phyloP scores from a whole-genome alignment of 2,888 invertebrate genomes.

The Drosophila austrosaltans region DNA sequence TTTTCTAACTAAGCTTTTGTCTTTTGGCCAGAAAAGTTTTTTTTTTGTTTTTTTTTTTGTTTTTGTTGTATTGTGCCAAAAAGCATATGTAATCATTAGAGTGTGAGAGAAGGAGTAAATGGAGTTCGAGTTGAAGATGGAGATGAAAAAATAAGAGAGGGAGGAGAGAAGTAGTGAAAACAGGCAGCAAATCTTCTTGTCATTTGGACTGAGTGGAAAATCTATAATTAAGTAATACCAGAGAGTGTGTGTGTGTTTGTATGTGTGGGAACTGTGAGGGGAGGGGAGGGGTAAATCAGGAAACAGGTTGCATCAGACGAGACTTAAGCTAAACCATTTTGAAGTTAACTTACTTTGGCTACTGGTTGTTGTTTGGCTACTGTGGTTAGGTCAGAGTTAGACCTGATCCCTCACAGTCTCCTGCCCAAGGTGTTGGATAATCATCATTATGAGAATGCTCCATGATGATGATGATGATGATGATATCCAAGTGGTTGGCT shows the following conservation, averaged over 20 bases:
- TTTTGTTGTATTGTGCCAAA: slow-evolving; percentile 11
- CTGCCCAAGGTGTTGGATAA: slow-evolving; percentile 33
- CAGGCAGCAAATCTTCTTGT: slow-evolving; percentile 70
- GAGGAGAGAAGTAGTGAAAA: slow-evolving; percentile 16
- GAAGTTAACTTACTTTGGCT: slow-evolving; percentile 27
- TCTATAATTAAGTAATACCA: slow-evolving; percentile 69
- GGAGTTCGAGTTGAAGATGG: background rate
- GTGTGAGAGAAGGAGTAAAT: slow-evolving; percentile 2
- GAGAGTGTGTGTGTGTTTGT: slow-evolving; percentile 2
- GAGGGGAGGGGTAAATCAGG: slow-evolving; percentile 58
- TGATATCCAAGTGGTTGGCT: slow-evolving; percentile 27
- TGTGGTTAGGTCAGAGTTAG: slow-evolving; percentile 54
- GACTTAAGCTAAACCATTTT: slow-evolving; percentile 14
- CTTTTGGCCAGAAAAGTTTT: slow-evolving; percentile 16
- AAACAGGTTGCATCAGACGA: slow-evolving; percentile 65
- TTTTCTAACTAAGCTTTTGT: slow-evolving; percentile 21
- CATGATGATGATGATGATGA: slow-evolving; percentile 10
- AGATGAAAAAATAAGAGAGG: background rate
- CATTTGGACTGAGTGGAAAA: slow-evolving; percentile 46
- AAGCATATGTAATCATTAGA: slow-evolving; percentile 31
- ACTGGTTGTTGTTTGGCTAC: slow-evolving; percentile 40
- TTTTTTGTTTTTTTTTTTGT: background rate
- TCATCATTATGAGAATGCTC: background rate
- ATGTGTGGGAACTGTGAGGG: slow-evolving; percentile 9
- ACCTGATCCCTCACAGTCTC: background rate